These are phyloP conservation scores for Enteromius radiatus DNA, from an alignment of 2,797 vertebrate species.

Conservation along the genomic window DNA sequence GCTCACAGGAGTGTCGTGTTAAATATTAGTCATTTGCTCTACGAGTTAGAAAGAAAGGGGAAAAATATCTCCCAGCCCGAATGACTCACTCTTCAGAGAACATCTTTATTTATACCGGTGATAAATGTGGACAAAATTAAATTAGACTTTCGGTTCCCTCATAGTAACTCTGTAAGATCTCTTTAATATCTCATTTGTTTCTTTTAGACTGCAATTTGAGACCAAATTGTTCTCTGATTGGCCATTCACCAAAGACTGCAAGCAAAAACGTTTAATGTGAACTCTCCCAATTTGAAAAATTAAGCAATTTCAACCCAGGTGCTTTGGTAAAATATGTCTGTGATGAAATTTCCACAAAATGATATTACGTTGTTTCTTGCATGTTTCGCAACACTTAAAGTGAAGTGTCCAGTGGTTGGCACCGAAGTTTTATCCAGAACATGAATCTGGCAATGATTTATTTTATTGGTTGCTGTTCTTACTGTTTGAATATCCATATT, in stretches of 20 bases:
- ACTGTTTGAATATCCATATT: not conserved
- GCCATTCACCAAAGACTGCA: not conserved
- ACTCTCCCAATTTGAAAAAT: not conserved
- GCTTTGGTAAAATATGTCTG: not conserved
- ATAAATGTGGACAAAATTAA: slow-evolving; percentile 29
- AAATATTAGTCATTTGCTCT: slow-evolving; percentile 52
- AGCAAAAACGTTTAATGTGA: not conserved
- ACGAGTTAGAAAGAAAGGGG: slow-evolving; percentile 19
- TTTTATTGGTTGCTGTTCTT: not conserved
- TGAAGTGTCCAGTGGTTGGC: not conserved
- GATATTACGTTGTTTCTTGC: not conserved
- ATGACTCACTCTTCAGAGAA: slow-evolving; percentile 18
- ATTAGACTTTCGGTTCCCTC: slow-evolving; percentile 18
- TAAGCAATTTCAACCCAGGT: not conserved
- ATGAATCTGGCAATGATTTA: not conserved
- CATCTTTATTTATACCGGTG: slow-evolving; percentile 23
- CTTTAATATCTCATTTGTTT: not conserved
- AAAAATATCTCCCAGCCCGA: slow-evolving; percentile 35
- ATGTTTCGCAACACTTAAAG: not conserved
- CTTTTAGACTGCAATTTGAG: not conserved
- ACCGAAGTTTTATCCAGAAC: not conserved
- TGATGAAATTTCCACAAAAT: not conserved
- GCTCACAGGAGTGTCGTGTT: slow-evolving; percentile 47
- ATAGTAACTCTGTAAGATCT: not conserved
- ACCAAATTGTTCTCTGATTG: not conserved